Conservation (phyloP, 2,888 invertebrate species). For the Meiosimyza decipiens region DNA sequence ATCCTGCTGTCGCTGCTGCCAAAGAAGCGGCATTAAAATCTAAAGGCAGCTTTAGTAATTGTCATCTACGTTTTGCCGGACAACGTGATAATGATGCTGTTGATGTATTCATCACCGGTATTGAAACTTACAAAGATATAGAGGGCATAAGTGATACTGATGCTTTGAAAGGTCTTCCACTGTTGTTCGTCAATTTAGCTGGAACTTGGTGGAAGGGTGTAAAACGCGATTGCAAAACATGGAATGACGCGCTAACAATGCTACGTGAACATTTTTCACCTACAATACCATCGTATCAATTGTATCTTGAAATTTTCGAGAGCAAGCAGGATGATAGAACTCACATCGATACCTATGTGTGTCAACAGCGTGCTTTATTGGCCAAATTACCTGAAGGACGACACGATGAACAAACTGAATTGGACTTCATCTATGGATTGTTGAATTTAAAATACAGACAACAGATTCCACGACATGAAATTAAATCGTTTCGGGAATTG, state of each 20-base stretch:
- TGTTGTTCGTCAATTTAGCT: slow-evolving; percentile 56
- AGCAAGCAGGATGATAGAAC: slow-evolving; percentile 47
- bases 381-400: slow-evolving; percentile 60
- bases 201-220: slow-evolving; percentile 63
- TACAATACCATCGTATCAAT: slow-evolving; percentile 60
- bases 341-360: slow-evolving; percentile 58
- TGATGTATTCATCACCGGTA: slow-evolving; percentile 59
- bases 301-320: slow-evolving; percentile 61
- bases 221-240: slow-evolving; percentile 57
- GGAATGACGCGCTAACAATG: slow-evolving; percentile 55
- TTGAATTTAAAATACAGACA: slow-evolving; percentile 52
- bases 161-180: slow-evolving; percentile 58
- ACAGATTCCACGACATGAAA: slow-evolving; percentile 54
- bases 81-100: slow-evolving; percentile 63
- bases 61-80: slow-evolving; percentile 55
- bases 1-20: slow-evolving; percentile 33
- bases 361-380: slow-evolving; percentile 59
- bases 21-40: slow-evolving; percentile 45
- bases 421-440: slow-evolving; percentile 58
- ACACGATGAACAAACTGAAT: slow-evolving; percentile 59
- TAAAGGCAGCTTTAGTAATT: slow-evolving; percentile 61
- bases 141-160: slow-evolving; percentile 60
- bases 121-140: slow-evolving; percentile 61
- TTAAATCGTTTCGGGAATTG: slow-evolving; percentile 54
- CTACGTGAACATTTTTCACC: slow-evolving; percentile 62